These are phyloP conservation scores for Condylura cristata DNA, from an alignment of 2,113 vertebrate species.

Conservation along the genomic window DNA sequence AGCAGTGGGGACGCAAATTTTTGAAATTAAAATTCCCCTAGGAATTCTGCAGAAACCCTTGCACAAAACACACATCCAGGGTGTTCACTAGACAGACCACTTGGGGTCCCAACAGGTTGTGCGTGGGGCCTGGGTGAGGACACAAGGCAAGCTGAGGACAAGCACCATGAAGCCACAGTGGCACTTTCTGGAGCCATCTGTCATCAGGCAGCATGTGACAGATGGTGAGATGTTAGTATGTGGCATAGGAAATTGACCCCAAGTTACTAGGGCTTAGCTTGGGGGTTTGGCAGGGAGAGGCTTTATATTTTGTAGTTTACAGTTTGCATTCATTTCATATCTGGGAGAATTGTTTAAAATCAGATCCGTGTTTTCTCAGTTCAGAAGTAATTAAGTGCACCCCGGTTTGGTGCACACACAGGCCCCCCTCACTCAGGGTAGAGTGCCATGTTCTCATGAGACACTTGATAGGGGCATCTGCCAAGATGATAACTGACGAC, in stretches of 20 bases:
- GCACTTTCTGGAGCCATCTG: no score
- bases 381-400: neutral
- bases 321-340: neutral
- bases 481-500: no score
- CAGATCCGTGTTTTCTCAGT: neutral
- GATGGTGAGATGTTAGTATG: neutral
- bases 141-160: no score
- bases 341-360: neutral
- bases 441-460: no score
- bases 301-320: neutral
- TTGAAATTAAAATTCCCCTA: neutral
- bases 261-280: neutral
- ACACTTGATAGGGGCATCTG: no score
- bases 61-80: neutral
- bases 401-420: no score
- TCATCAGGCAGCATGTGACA: no score
- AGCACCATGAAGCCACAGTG: no score
- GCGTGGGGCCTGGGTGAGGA: no score
- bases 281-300: neutral
- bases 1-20: neutral
- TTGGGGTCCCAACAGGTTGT: no score
- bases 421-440: no score
- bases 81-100: no score
- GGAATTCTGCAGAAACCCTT: neutral
- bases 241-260: neutral